A percentile compares a stretch with the other conserved stretches of the same genome.
These are phyloP conservation scores for Monomorium pharaonis DNA, from an alignment of 1,140 invertebrate genomes.

Conservation along the genomic window DNA sequence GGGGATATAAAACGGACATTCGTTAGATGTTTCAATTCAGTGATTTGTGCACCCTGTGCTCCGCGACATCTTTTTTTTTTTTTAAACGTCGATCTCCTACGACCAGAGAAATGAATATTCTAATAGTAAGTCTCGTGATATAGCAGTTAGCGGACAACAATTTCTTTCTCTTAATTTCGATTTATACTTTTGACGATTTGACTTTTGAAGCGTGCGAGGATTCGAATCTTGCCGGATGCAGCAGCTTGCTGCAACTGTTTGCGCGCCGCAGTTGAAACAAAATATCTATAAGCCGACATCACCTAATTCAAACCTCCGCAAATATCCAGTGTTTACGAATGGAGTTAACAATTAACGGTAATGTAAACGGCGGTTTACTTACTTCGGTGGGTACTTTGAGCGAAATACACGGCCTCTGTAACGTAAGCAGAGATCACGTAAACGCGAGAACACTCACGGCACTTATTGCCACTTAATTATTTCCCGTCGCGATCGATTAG, in stretches of 20 bases:
- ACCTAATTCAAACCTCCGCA: not conserved
- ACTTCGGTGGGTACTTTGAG: not conserved
- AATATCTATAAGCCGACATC: not conserved
- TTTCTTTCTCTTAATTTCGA: not conserved
- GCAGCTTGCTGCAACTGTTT: not conserved
- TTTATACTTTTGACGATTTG: not conserved
- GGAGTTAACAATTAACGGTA: no score
- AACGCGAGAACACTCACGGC: not conserved
- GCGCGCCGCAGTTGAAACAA: not conserved
- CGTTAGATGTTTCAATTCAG: not conserved
- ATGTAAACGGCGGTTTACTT: not conserved
- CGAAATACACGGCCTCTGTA: not conserved
- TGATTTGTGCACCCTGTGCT: not conserved
- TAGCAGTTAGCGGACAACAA: not conserved
- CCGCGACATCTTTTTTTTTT: not conserved
- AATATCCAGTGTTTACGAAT: not conserved
- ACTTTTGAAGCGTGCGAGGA: not conserved
- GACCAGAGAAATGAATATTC: constrained; percentile 45
- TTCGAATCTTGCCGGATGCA: not conserved
- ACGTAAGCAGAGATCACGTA: not conserved
- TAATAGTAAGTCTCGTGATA: constrained; percentile 50
- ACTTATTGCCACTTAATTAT: not conserved
- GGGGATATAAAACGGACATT: not conserved
- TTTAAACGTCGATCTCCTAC: no score
- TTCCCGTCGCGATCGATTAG: constrained; percentile 2